phyloP scores from a whole-genome alignment of 2,797 vertebrate species.

The Sciurus carolinensis region DNA sequence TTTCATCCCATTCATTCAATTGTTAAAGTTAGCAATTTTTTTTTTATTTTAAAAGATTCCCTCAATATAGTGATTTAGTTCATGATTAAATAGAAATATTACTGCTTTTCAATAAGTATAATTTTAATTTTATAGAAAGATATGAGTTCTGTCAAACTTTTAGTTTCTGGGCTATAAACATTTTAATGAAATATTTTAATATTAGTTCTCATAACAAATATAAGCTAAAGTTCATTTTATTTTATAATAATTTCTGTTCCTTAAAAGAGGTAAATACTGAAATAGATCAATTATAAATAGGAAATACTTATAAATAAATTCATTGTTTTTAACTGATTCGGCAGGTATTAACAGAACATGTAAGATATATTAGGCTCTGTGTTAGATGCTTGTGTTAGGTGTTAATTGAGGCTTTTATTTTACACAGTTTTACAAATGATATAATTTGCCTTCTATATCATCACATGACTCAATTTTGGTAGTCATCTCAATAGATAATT shows the following conservation, averaged over 20 bases:
- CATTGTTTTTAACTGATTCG: not conserved
- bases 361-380: not conserved
- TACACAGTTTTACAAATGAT: not conserved
- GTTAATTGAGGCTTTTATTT: conserved; percentile 37
- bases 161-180: not conserved
- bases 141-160: not conserved
- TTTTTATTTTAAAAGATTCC: not conserved
- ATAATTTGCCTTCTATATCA: not conserved
- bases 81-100: not conserved
- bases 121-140: not conserved
- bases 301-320: not conserved
- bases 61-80: not conserved
- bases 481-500: not conserved
- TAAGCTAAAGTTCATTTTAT: not conserved
- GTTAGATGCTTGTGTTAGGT: not conserved
- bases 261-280: not conserved
- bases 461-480: not conserved
- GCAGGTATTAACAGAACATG: not conserved
- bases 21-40: not conserved
- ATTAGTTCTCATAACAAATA: not conserved
- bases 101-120: not conserved
- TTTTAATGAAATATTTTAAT: not conserved
- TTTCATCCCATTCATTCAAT: not conserved
- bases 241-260: not conserved
- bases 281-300: not conserved